A percentile compares a stretch with the other conserved stretches of the same genome.
These are phyloP conservation scores for Gasterosteus aculeatus DNA, from an alignment of 2,113 vertebrate genomes.

Conservation along the genomic window DNA sequence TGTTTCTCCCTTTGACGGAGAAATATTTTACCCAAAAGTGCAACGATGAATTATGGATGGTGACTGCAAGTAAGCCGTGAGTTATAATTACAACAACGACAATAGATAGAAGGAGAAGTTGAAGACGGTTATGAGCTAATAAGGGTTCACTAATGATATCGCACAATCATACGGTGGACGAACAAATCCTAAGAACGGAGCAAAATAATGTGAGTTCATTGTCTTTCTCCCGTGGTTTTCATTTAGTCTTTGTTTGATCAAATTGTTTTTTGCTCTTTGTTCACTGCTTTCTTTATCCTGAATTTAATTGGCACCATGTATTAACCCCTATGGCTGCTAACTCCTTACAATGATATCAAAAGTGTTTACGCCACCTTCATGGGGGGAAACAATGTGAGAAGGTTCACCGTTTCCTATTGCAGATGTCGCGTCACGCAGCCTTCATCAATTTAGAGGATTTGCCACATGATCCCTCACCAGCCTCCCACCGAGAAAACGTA, in stretches of 20 bases:
- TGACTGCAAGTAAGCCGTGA: slow-evolving; percentile 42
- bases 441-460: background rate
- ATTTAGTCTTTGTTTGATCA: background rate
- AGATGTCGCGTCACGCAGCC: background rate
- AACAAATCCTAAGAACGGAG: background rate
- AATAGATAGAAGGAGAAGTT: slow-evolving; percentile 9
- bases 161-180: background rate
- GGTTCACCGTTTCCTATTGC: slow-evolving; percentile 4
- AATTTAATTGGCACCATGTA: background rate
- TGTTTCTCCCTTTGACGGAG: background rate
- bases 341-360: background rate
- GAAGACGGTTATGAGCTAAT: slow-evolving; percentile 30
- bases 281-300: background rate
- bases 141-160: background rate
- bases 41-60: slow-evolving; percentile 51
- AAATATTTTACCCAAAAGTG: slow-evolving; percentile 74
- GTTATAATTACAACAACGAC: slow-evolving; percentile 56
- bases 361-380: background rate
- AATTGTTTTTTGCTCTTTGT: background rate
- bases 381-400: background rate
- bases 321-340: background rate
- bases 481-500: background rate
- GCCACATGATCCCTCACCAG: background rate
- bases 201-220: background rate
- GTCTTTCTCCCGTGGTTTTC: background rate